Base-by-base conservation (phyloP, 1,140 invertebrate genomes). In the Drosophila auraria region DNA sequence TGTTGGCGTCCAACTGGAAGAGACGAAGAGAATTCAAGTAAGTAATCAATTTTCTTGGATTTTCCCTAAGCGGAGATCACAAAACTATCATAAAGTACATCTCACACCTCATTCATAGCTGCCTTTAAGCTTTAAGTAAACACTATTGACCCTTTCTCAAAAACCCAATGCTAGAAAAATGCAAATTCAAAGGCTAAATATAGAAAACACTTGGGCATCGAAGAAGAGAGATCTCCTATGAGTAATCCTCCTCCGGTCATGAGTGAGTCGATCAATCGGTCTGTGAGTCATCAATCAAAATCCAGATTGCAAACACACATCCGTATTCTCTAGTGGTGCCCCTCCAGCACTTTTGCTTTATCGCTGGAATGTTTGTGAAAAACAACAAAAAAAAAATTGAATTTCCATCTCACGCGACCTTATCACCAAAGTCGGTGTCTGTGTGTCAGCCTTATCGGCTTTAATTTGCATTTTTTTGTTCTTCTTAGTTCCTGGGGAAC, bases 1-100 rank as follows among this genome's bases (percentile, higher is more conserved):
- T 96, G 94, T 98, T 98, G 90, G 95, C 96, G 92, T 99, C 98
- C 93, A 99, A 96, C 98, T 99, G 94, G 14, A 96, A 51, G 20
- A 5, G 3, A 36, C 11, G 15, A 27, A 0, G 11, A 33, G 8
- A 40, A 45, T 11, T 3, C 5, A 2, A 17, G n/a, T 53, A 40
- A 40, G 23, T 44, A 56, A 12, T 20, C 20, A 20, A 20, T 20
- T 20, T 20, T 20, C 20, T 20, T 20, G 20, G 20, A 20, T 20
- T 20, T 20, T 20, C 20, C 20, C 20, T 20, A 20, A 20, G 20
- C 30, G 0, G 30, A 30, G 5, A 30, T 36, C 11, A 33, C 2
- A 33, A 33, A 33, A 33, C 33, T 36, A 45, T 45, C 17, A 38
- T 38, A 14, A 5, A 38, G 5, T 38, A 36, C 3, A 9, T 11